Percentiles rank a stretch among this genome's conserved stretches.
phyloP scores from a whole-genome alignment of 2,113 vertebrate genomes.

The Trichechus manatus region DNA sequence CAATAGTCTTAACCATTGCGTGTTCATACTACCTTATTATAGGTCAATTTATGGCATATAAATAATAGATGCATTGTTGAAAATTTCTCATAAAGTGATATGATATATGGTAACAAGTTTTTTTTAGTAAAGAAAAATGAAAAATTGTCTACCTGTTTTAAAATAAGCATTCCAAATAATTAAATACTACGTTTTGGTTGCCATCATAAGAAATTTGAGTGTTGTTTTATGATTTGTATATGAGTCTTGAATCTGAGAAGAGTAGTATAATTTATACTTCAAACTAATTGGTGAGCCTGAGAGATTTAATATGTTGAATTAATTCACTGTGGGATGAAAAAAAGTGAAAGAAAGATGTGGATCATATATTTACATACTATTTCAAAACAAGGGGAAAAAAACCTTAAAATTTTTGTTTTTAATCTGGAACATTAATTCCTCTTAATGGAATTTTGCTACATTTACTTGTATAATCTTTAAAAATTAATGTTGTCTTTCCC shows the following conservation, averaged over 20 bases:
- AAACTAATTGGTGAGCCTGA: constrained; percentile 56
- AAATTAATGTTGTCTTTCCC: constrained; percentile 11
- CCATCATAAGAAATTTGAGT: neutral
- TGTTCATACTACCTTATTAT: neutral
- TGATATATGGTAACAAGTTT: constrained; percentile 13
- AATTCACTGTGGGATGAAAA: constrained; percentile 63
- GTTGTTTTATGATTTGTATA: neutral
- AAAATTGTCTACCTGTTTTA: neutral
- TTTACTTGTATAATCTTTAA: constrained; percentile 30
- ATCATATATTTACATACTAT: constrained; percentile 65
- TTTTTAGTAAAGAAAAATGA: neutral
- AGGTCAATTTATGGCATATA: constrained; percentile 68
- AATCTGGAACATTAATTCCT: neutral
- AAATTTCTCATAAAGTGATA: constrained; percentile 47
- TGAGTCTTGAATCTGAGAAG: constrained; percentile 63
- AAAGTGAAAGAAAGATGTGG: constrained; percentile 67
- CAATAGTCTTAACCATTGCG: neutral
- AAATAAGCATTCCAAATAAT: constrained; percentile 20
- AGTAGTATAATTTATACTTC: constrained; percentile 50
- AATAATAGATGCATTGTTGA: constrained; percentile 67
- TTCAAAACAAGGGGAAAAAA: constrained; percentile 74
- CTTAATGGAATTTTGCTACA: neutral
- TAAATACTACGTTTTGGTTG: constrained; percentile 4
- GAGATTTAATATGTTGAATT: constrained; percentile 66
- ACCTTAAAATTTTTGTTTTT: constrained; percentile 50